Conservation (phyloP, 2,888 invertebrate species). For the Drosophila multiciliata region DNA sequence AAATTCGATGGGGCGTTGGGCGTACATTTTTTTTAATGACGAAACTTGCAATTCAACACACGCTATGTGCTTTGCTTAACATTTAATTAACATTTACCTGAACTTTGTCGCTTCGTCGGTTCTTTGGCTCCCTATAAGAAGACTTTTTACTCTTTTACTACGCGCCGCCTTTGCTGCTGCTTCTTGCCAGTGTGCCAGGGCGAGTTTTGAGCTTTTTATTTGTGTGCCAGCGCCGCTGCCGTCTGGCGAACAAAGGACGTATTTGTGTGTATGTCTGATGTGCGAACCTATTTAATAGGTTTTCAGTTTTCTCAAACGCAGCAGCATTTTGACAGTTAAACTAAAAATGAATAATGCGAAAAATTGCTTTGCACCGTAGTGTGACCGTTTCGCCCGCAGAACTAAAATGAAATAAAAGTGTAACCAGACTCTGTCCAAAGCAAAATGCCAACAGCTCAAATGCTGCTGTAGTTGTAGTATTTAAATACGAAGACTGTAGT, state of each 20-base stretch:
- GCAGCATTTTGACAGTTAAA: slow-evolving; percentile 57
- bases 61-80: slow-evolving; percentile 21
- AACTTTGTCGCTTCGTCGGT: slow-evolving; percentile 24
- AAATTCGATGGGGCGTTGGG: slow-evolving; percentile 22
- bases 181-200: slow-evolving; percentile 60
- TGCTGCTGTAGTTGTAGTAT: slow-evolving; percentile 12
- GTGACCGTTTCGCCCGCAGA: slow-evolving; percentile 54
- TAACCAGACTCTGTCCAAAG: slow-evolving; percentile 4
- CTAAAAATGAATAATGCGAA: slow-evolving; percentile 63
- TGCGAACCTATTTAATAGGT: slow-evolving; percentile 43
- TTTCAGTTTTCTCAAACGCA: slow-evolving; percentile 48
- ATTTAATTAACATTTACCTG: slow-evolving; percentile 53
- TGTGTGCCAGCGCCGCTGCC: slow-evolving; percentile 21
- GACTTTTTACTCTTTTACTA: slow-evolving; percentile 40
- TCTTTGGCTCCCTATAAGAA: slow-evolving; percentile 30
- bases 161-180: slow-evolving; percentile 58
- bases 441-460: not conserved
- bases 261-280: slow-evolving; percentile 19
- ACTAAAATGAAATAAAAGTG: slow-evolving; percentile 17
- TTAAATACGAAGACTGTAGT: slow-evolving; percentile 12
- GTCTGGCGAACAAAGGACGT: slow-evolving; percentile 15
- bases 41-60: slow-evolving; percentile 13
- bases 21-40: slow-evolving; percentile 5
- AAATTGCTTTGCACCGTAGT: slow-evolving; percentile 63
- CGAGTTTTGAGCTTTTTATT: slow-evolving; percentile 57